Evolutionary conservation across 2,113 vertebrate genomes (phyloP).

Genomic region (Tragelaphus strepsiceros): DNA sequence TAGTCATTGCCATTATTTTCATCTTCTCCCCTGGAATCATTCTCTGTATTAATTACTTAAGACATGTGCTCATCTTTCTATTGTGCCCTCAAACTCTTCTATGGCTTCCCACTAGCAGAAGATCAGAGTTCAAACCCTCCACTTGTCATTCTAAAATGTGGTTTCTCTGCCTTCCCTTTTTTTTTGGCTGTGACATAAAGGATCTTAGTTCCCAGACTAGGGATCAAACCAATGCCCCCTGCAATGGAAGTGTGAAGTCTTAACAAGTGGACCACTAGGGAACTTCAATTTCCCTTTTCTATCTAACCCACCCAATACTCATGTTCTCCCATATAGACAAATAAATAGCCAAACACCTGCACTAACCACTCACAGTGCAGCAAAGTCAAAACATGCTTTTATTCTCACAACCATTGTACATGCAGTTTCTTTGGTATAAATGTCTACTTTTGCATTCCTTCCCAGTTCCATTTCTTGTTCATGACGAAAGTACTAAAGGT

Average conservation of each 20-base stretch:
- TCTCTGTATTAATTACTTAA: not conserved
- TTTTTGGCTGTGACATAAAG: not conserved
- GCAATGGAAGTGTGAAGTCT: not conserved
- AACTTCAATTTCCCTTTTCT: not conserved
- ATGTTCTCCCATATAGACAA: not conserved
- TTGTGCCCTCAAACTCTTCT: not conserved
- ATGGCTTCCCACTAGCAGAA: not conserved
- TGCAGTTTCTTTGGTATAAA: not conserved
- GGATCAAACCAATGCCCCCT: not conserved
- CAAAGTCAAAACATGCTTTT: not conserved
- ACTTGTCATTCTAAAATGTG: not conserved
- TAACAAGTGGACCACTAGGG: not conserved
- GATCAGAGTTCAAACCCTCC: not conserved
- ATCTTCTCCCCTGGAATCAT: fast-evolving
- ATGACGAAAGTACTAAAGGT: not conserved
- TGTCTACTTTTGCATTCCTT: no score
- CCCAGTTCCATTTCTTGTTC: not conserved
- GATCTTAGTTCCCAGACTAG: not conserved
- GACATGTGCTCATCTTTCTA: not conserved
- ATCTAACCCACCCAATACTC: no score
- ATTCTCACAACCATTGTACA: not conserved
- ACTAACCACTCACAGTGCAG: not conserved
- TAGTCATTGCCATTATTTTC: not conserved
- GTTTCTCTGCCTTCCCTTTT: not conserved
- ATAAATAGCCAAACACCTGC: not conserved